Conservation (phyloP, 2,113 vertebrate genomes). For the Triplophysa tibetana region DNA sequence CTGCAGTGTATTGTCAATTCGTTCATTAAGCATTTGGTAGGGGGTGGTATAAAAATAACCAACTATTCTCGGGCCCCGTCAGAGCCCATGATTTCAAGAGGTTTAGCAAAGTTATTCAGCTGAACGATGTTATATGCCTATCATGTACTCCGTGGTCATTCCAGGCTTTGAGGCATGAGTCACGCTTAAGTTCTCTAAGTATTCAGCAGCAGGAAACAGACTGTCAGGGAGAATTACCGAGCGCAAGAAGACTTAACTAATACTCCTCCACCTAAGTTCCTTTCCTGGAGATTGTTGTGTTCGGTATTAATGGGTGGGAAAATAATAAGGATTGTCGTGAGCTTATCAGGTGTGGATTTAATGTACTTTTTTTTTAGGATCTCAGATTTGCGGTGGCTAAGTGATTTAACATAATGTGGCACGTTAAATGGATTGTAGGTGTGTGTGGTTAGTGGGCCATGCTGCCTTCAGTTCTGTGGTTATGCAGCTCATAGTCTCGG, state of each 20-base stretch:
- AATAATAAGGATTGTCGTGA: not conserved
- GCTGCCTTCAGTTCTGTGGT: not conserved
- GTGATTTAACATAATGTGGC: not conserved
- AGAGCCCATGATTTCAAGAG: conserved; percentile 1
- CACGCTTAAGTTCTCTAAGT: not conserved
- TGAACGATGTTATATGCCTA: not conserved
- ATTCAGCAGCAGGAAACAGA: conserved; percentile 10
- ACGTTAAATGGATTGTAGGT: not conserved
- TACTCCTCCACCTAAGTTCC: conserved; percentile 2
- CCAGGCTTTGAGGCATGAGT: conserved; percentile 30
- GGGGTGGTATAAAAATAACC: not conserved
- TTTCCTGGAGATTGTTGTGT: not conserved
- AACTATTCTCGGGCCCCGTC: not conserved
- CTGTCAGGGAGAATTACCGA: conserved; percentile 32
- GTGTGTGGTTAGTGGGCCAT: not conserved
- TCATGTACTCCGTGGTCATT: conserved; percentile 4
- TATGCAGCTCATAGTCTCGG: not conserved
- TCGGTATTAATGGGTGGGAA: not conserved
- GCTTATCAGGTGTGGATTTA: conserved; percentile 1
- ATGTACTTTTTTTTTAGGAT: not conserved
- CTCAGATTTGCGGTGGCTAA: not conserved
- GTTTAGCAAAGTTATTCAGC: conserved; percentile 7
- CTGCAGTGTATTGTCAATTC: not conserved
- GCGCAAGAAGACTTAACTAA: conserved; percentile 6
- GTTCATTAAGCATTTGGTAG: not conserved